Conservation (phyloP, 2,797 vertebrate species). For the Petrocephalus sullivani region DNA sequence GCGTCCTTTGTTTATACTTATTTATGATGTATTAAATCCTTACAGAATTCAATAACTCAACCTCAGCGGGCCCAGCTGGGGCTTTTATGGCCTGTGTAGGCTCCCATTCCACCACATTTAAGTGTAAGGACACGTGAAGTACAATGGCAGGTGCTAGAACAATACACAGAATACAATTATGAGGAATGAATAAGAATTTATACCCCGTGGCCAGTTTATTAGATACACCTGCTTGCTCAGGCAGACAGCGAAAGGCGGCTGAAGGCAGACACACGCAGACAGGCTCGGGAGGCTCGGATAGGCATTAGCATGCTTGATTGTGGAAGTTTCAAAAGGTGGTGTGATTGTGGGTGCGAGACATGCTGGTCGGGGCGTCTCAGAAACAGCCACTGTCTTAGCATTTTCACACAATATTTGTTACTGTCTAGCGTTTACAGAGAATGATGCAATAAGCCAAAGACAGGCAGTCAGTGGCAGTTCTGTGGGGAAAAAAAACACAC, state of each 20-base stretch:
- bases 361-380: background rate
- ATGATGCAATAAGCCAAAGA: background rate
- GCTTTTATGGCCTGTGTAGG: background rate
- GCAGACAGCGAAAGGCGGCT: background rate
- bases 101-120: background rate
- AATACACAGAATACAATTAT: background rate
- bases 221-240: background rate
- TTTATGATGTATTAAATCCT: conserved; percentile 1
- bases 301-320: background rate
- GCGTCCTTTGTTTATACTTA: background rate
- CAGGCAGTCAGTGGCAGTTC: background rate
- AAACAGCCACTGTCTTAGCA: background rate
- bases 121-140: background rate
- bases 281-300: background rate
- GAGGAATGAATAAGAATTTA: background rate
- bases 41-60: background rate
- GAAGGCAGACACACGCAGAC: background rate
- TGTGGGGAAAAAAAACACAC: background rate
- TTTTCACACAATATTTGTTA: background rate
- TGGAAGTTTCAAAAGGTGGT: background rate
- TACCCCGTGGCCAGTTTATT: background rate
- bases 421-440: background rate
- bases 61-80: background rate
- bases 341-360: background rate
- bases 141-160: background rate